Evolutionary conservation across 1,140 invertebrate genomes (phyloP).

Genomic region (Euura lappo): DNA sequence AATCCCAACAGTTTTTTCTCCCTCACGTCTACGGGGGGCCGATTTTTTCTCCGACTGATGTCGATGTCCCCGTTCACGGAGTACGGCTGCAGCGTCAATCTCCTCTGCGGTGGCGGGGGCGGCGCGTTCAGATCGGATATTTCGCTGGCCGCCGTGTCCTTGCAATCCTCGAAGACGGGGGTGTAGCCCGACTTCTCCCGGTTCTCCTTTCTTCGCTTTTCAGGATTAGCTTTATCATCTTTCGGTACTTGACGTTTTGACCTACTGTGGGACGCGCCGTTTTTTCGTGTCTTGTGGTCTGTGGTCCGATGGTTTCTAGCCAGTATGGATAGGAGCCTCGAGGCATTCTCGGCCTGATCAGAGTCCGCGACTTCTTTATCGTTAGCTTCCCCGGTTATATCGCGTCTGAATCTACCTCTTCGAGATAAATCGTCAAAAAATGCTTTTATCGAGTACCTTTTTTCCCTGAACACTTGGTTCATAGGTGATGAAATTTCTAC

Average conservation of each 20-base stretch:
- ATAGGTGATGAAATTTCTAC: background rate
- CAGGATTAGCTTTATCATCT: background rate
- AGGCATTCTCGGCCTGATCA: background rate
- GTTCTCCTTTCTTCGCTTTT: background rate
- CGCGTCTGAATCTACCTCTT: no score
- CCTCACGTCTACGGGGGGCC: no score
- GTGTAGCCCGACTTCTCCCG: constrained; percentile 1
- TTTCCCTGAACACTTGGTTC: background rate
- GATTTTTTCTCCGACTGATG: background rate
- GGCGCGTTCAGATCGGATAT: constrained; percentile 23
- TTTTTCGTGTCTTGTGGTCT: background rate
- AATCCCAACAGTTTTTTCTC: no score
- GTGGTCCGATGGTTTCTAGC: background rate
- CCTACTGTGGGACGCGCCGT: background rate
- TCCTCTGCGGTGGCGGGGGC: constrained; percentile 8
- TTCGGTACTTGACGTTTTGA: background rate
- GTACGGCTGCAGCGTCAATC: background rate
- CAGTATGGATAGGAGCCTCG: background rate
- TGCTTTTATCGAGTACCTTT: background rate
- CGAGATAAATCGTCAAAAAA: background rate
- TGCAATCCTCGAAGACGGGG: constrained; percentile 20
- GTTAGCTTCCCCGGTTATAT: no score
- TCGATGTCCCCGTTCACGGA: background rate
- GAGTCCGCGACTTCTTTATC: no score
- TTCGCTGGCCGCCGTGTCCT: constrained; percentile 25